Percentiles rank a stretch among this genome's conserved stretches.
Conservation (phyloP, 2,797 vertebrate species). For the Thunnus albacares region DNA sequence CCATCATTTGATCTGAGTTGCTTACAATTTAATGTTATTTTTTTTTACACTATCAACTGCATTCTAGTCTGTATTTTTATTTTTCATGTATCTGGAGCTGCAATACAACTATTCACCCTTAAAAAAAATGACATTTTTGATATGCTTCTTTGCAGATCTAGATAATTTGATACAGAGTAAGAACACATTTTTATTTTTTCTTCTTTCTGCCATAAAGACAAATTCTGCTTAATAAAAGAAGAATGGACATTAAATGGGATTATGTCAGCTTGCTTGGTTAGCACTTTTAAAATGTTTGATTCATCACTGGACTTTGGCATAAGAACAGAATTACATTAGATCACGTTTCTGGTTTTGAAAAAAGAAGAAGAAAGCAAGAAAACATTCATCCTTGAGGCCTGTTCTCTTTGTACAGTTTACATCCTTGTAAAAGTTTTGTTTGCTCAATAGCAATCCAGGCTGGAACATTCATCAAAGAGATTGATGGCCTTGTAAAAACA, state of each 20-base stretch:
- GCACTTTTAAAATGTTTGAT: neutral
- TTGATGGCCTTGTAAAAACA: constrained; percentile 19
- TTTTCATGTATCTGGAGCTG: no score
- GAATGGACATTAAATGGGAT: neutral
- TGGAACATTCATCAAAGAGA: neutral
- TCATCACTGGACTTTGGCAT: neutral
- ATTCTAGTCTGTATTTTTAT: no score
- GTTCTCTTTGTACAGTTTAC: neutral
- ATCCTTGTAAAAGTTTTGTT: constrained; percentile 16
- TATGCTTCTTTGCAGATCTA: neutral
- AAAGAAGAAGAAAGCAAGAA: neutral
- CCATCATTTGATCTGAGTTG: neutral
- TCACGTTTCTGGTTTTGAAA: neutral
- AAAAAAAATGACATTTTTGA: no score
- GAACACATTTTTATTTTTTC: neutral
- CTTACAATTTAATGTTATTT: neutral
- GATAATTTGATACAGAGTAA: neutral
- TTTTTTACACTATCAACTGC: no score
- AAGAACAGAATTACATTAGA: neutral
- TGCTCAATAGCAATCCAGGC: constrained; percentile 1
- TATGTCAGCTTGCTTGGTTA: neutral
- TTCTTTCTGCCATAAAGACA: neutral
- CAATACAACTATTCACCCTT: no score
- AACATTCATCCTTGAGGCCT: neutral
- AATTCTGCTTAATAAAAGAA: neutral